These are phyloP conservation scores for Vulpes lagopus DNA, from an alignment of 2,113 vertebrate genomes.

Conservation along the genomic window DNA sequence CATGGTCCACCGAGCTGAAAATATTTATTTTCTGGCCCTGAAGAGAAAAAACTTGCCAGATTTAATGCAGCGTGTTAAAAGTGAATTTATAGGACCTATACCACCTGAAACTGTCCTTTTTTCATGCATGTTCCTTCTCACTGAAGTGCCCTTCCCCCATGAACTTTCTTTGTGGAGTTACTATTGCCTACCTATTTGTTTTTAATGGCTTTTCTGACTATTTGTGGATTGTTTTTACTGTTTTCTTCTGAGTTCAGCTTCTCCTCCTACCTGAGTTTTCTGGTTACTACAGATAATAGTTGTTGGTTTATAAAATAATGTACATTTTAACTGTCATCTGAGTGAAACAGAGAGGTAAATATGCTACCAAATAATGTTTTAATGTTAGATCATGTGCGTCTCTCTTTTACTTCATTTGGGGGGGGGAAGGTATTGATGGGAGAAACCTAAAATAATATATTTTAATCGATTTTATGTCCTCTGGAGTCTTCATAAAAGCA, in stretches of 20 bases:
- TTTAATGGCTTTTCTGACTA: neutral
- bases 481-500: neutral
- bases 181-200: neutral
- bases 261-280: neutral
- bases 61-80: neutral
- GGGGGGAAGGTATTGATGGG: neutral
- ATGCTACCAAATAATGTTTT: neutral
- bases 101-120: neutral
- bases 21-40: neutral
- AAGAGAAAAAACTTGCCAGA: neutral
- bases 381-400: neutral
- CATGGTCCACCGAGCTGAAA: neutral
- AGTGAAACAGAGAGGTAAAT: neutral
- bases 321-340: neutral
- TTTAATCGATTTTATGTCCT: conserved; percentile 44
- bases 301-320: conserved; percentile 12
- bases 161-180: neutral
- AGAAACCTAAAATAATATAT: neutral
- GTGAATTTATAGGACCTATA: neutral
- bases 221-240: neutral
- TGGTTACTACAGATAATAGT: neutral
- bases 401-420: neutral
- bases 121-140: neutral
- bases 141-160: neutral
- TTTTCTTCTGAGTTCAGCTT: neutral